Evolutionary conservation across 2,797 vertebrate species (phyloP).

Genomic region (Rhodeus uyekii): DNA sequence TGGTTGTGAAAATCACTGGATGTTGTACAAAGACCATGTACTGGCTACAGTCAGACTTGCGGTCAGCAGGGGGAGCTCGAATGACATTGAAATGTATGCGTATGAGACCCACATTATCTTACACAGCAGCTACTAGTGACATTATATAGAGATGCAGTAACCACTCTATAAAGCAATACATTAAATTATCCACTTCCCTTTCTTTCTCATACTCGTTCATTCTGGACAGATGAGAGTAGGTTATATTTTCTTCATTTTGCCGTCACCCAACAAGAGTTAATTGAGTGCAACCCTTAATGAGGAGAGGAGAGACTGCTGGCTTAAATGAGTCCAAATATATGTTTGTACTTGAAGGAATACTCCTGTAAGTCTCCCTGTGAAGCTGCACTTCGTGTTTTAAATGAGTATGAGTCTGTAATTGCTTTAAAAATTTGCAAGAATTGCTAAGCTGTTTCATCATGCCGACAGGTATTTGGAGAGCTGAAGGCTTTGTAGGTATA

Average conservation of each 20-base stretch:
- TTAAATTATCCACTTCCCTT: neutral
- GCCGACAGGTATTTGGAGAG: slow-evolving; percentile 31
- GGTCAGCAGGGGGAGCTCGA: slow-evolving; percentile 74
- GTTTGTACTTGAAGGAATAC: neutral
- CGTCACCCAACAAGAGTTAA: neutral
- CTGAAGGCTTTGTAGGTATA: slow-evolving; percentile 24
- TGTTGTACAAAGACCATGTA: neutral
- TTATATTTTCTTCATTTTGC: neutral
- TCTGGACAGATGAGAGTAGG: neutral
- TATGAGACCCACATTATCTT: neutral
- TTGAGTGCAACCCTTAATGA: slow-evolving; percentile 8
- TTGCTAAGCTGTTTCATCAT: slow-evolving; percentile 44
- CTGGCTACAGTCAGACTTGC: slow-evolving; percentile 45
- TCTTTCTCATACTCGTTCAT: neutral
- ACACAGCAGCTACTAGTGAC: neutral
- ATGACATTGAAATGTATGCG: slow-evolving; percentile 53
- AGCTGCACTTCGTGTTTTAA: slow-evolving; percentile 15
- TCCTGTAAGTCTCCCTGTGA: neutral
- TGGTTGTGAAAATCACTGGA: slow-evolving; percentile 10
- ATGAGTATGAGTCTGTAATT: slow-evolving; percentile 28
- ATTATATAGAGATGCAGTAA: neutral
- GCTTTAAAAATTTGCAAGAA: slow-evolving; percentile 20
- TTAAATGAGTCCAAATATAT: neutral
- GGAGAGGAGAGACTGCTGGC: neutral
- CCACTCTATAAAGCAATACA: neutral